Evolutionary conservation across 2,888 invertebrate genomes (phyloP).

Genomic region (Drosophila lutescens): DNA sequence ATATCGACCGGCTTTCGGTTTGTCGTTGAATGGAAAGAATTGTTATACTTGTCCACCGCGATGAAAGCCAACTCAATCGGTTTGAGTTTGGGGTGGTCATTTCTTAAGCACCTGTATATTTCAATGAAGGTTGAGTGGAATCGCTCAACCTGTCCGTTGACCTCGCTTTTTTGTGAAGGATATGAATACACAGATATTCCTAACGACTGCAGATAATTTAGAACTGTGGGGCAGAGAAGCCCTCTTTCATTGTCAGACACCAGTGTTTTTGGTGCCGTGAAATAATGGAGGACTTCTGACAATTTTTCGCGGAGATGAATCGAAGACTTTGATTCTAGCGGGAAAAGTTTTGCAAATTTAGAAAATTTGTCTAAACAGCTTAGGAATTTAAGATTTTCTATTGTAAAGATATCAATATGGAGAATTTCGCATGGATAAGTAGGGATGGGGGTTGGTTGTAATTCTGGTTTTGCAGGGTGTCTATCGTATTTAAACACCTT

Average conservation of each 20-base stretch:
- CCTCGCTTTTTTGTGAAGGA: not conserved
- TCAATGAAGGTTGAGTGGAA: not conserved
- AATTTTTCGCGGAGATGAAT: too few relatives aligned
- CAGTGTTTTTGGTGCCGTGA: not conserved
- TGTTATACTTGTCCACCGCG: not conserved
- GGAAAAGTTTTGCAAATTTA: not conserved
- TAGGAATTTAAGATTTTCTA: too few relatives aligned
- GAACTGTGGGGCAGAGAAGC: not conserved
- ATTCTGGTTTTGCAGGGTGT: not conserved
- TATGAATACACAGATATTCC: not conserved
- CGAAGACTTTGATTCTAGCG: not conserved
- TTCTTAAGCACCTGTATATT: not conserved
- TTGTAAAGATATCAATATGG: too few relatives aligned
- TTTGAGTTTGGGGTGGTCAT: not conserved
- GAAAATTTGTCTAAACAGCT: not conserved
- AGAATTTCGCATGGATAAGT: not conserved
- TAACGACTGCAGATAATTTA: not conserved
- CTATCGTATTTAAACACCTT: not conserved
- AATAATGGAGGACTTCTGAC: not conserved
- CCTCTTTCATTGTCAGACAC: not conserved
- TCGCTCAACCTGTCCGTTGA: not conserved
- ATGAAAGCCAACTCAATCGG: not conserved
- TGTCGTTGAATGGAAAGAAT: not conserved
- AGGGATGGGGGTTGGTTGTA: not conserved
- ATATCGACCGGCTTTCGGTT: not conserved